phyloP scores from a whole-genome alignment of 2,113 vertebrate species.

The Canis aureus region DNA sequence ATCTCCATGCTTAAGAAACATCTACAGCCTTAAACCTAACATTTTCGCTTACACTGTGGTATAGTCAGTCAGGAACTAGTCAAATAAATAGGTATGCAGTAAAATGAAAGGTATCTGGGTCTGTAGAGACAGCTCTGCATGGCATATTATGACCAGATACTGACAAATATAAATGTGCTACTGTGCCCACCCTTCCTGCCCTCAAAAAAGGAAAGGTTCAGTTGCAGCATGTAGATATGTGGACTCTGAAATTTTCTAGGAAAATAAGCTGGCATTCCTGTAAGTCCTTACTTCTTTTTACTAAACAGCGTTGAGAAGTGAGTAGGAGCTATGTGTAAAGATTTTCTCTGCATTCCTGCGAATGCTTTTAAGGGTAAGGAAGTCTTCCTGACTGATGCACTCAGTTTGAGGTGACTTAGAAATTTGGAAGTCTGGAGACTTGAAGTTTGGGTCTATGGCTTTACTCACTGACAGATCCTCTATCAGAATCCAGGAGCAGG shows the following conservation, averaged over 20 bases:
- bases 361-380: not conserved
- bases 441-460: not conserved
- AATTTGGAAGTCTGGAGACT: not conserved
- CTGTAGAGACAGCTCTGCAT: not conserved
- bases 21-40: not conserved
- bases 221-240: no score
- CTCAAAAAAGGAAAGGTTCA: not conserved
- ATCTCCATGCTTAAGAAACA: not conserved
- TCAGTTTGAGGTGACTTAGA: not conserved
- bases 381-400: not conserved
- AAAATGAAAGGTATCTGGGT: not conserved
- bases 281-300: not conserved
- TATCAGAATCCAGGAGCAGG: not conserved
- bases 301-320: not conserved
- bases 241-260: not conserved
- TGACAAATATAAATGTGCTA: not conserved
- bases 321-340: not conserved
- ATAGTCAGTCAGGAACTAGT: not conserved
- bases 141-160: not conserved
- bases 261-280: not conserved
- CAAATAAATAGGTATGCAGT: not conserved
- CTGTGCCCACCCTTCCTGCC: not conserved
- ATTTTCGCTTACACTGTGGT: not conserved
- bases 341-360: not conserved
- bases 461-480: not conserved